phyloP scores from a whole-genome alignment of 2,113 vertebrate species.

The Podocnemis expansa region DNA sequence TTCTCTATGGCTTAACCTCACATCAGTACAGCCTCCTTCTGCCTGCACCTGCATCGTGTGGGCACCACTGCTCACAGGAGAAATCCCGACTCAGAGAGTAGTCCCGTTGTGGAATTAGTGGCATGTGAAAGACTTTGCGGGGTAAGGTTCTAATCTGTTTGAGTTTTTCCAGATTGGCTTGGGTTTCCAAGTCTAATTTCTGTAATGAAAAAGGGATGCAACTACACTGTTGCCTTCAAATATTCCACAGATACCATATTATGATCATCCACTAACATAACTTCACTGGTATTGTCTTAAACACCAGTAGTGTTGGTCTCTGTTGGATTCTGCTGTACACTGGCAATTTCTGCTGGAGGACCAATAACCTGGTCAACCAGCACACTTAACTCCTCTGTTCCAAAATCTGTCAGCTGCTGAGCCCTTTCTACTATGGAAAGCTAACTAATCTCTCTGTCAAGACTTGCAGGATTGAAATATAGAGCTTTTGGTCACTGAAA shows the following conservation, averaged over 20 bases:
- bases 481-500: neutral
- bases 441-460: neutral
- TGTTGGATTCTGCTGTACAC: neutral
- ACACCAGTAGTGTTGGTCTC: neutral
- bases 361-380: neutral
- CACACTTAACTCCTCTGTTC: neutral
- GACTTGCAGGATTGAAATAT: neutral
- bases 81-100: neutral
- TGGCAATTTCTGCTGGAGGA: neutral
- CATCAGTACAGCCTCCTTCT: neutral
- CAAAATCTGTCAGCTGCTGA: neutral
- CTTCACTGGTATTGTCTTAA: neutral
- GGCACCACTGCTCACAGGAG: neutral
- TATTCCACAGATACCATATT: neutral
- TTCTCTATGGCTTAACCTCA: neutral
- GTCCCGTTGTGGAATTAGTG: neutral
- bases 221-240: neutral
- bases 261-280: neutral
- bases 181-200: neutral
- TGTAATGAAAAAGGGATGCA: neutral
- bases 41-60: neutral
- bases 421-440: neutral
- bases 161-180: neutral
- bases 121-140: neutral
- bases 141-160: rapidly evolving